phyloP scores from a whole-genome alignment of 2,113 vertebrate species.

The Butastur rufipennis region DNA sequence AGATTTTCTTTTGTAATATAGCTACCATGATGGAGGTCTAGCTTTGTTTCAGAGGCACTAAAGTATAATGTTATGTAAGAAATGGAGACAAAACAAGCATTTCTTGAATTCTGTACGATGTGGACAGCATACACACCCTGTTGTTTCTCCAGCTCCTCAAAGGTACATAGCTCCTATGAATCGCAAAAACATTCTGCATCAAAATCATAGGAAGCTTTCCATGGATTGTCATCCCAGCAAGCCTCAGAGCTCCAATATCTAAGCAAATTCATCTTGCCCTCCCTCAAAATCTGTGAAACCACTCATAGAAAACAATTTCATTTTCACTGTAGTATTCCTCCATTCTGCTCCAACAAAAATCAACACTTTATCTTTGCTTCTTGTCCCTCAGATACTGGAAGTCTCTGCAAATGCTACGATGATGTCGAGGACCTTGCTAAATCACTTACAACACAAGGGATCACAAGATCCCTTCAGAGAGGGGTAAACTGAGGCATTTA shows the following conservation, averaged over 20 bases:
- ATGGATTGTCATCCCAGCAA: not conserved
- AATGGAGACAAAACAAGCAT: not conserved
- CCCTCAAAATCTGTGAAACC: not conserved
- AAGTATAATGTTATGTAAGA: not conserved
- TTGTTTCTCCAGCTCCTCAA: not conserved
- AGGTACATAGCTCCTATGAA: not conserved
- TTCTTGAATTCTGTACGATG: not conserved
- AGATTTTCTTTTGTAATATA: not conserved
- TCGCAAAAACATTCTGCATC: not conserved
- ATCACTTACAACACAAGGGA: not conserved
- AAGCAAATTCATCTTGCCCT: not conserved
- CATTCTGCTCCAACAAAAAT: not conserved
- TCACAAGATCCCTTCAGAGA: not conserved
- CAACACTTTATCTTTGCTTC: not conserved
- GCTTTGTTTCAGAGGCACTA: not conserved
- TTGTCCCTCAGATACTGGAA: not conserved
- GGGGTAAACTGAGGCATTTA: not conserved
- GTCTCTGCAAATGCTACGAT: not conserved
- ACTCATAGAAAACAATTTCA: not conserved
- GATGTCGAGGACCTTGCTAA: not conserved
- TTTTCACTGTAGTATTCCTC: not conserved
- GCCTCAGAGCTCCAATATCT: not conserved
- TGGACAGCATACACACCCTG: not conserved
- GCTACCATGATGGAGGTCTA: not conserved
- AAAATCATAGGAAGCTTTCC: not conserved